Conservation (phyloP, 2,797 vertebrate genomes). For the Falco columbarius region DNA sequence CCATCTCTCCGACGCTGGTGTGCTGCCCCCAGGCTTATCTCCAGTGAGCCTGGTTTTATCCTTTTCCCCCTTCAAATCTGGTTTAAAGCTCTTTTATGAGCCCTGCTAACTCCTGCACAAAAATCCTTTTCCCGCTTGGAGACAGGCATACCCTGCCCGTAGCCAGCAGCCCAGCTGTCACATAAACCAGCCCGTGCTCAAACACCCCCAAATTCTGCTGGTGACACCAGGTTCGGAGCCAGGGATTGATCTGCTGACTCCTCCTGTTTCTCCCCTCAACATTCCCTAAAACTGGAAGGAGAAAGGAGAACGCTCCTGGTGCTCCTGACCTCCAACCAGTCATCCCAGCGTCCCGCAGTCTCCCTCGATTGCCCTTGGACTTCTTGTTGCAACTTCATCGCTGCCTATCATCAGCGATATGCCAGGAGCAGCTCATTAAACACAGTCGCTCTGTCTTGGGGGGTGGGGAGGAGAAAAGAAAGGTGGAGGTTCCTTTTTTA, state of each 20-base stretch:
- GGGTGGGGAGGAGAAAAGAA: not conserved
- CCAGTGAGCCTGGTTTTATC: not conserved
- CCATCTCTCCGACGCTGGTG: too few species aligned
- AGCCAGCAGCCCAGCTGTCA: too few species aligned
- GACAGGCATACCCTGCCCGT: not conserved
- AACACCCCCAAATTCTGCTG: not conserved
- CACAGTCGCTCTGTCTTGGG: conserved; percentile 71
- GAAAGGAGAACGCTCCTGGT: not conserved
- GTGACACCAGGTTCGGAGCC: not conserved
- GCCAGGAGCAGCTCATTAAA: conserved; percentile 79
- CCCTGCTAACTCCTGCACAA: not conserved
- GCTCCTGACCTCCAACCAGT: not conserved
- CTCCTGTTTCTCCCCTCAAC: not conserved
- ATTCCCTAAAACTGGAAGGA: not conserved
- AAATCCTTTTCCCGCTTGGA: not conserved
- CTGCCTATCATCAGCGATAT: conserved; percentile 70
- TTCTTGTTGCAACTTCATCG: not conserved
- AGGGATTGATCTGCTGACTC: not conserved
- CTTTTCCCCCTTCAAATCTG: not conserved
- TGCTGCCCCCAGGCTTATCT: not conserved
- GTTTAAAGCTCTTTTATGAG: too few species aligned
- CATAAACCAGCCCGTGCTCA: not conserved
- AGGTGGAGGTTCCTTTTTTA: conserved; percentile 73
- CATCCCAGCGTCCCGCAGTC: not conserved
- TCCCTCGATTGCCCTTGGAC: conserved; percentile 13